These are phyloP conservation scores for Siniperca chuatsi DNA, from an alignment of 2,113 vertebrate genomes.

Conservation along the genomic window DNA sequence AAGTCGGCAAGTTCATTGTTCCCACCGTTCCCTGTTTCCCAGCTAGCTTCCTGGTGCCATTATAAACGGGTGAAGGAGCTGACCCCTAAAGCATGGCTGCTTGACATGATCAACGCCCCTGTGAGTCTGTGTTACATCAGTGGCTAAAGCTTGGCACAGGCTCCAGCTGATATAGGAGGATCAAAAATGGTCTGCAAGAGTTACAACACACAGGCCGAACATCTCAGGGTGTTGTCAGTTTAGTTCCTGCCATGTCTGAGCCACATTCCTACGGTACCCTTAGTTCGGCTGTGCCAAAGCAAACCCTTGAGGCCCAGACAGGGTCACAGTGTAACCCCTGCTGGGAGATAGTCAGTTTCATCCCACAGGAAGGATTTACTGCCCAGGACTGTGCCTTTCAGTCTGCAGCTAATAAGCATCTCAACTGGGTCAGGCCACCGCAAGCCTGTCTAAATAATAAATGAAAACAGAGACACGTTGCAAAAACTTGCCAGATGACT, in stretches of 20 bases:
- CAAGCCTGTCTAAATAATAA: conserved; percentile 69
- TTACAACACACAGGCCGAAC: conserved; percentile 18
- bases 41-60: conserved; percentile 70
- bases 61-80: conserved; percentile 46
- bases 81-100: conserved; percentile 35
- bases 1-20: conserved; percentile 70
- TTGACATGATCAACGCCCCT: conserved; percentile 11
- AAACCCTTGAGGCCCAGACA: conserved; percentile 72
- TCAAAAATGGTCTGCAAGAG: neutral
- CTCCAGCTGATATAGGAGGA: conserved; percentile 31
- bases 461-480: conserved; percentile 69
- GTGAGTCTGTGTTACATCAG: conserved; percentile 45
- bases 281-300: conserved; percentile 63
- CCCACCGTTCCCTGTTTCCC: conserved; percentile 60
- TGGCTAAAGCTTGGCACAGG: conserved; percentile 20
- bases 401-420: conserved; percentile 69
- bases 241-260: conserved; percentile 31
- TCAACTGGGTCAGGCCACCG: conserved; percentile 70
- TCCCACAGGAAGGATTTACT: conserved; percentile 78
- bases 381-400: conserved; percentile 58
- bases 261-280: conserved; percentile 68
- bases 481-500: conserved; percentile 51
- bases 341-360: conserved; percentile 77
- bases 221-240: conserved; percentile 41
- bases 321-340: conserved; percentile 70